These are phyloP conservation scores for Drosophila kanapiae DNA, from an alignment of 1,140 invertebrate genomes.

Conservation along the genomic window DNA sequence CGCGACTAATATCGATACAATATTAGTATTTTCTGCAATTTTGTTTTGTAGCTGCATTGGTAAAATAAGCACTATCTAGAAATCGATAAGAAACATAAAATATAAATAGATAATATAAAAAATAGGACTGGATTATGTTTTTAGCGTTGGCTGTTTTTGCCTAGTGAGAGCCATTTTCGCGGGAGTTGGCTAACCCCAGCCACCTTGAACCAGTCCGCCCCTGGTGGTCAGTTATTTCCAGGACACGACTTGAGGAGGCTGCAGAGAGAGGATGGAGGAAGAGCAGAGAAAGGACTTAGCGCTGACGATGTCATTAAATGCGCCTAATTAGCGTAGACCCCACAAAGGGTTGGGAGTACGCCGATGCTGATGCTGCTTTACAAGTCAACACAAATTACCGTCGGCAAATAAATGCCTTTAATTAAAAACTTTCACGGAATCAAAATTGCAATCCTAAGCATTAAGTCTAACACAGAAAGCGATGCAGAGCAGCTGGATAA, in stretches of 20 bases:
- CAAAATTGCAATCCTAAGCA: conserved; percentile 38
- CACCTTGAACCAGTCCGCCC: conserved; percentile 15
- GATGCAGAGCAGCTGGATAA: conserved; percentile 10
- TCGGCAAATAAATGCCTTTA: conserved; percentile 44
- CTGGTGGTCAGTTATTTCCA: conserved; percentile 56
- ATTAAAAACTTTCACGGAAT: conserved; percentile 46
- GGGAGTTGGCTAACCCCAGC: conserved; percentile 12
- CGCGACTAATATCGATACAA: too few species aligned
- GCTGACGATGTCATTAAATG: conserved; percentile 58
- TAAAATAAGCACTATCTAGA: not conserved
- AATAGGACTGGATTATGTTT: not conserved
- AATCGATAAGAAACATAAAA: not conserved
- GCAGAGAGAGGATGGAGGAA: not conserved
- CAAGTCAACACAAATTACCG: conserved; percentile 32
- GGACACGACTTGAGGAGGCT: conserved; percentile 25
- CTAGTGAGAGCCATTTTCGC: not conserved
- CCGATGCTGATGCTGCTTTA: conserved; percentile 26
- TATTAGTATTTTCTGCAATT: too few species aligned
- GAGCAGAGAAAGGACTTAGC: conserved; percentile 10
- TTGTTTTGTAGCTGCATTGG: too few species aligned
- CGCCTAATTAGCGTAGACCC: conserved; percentile 56
- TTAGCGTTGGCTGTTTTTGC: not conserved
- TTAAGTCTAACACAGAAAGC: conserved; percentile 27
- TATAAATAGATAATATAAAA: not conserved
- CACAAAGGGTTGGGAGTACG: conserved; percentile 10